These are phyloP conservation scores for Tetrax tetrax DNA, from an alignment of 2,113 vertebrate species.

Conservation along the genomic window DNA sequence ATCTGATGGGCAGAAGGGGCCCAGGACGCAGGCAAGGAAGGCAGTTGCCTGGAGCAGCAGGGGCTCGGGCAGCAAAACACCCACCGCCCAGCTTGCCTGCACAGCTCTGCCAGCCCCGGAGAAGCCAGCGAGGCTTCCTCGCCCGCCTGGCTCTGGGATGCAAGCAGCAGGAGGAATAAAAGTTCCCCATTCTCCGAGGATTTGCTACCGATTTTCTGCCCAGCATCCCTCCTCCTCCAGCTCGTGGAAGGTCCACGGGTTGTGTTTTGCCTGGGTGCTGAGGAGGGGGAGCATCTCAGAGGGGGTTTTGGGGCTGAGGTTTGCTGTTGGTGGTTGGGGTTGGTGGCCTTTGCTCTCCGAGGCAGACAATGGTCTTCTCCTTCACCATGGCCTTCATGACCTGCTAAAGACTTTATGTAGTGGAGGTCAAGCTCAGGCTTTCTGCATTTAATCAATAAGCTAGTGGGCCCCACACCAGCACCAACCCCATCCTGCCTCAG, in stretches of 20 bases:
- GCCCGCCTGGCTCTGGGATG: fast-evolving
- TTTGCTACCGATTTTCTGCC: background rate
- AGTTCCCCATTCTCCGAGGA: background rate
- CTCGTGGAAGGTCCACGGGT: background rate
- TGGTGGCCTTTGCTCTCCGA: background rate
- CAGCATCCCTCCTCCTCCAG: fast-evolving
- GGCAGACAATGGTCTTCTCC: background rate
- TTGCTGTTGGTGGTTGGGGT: background rate
- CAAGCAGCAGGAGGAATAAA: background rate
- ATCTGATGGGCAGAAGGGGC: conserved; percentile 51
- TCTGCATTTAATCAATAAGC: background rate
- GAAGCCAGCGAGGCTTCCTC: background rate
- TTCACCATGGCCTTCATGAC: background rate
- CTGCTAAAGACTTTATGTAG: background rate
- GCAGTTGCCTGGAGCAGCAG: conserved; percentile 40
- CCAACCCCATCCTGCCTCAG: background rate
- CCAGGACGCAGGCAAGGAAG: background rate
- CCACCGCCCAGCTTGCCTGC: background rate
- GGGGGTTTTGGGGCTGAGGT: background rate
- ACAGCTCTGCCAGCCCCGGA: fast-evolving
- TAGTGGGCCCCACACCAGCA: background rate
- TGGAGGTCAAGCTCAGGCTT: background rate
- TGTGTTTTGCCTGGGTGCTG: background rate
- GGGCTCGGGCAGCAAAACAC: background rate
- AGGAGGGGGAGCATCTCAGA: background rate